Evolutionary conservation across 2,888 invertebrate genomes (phyloP).

Genomic region (Hyles lineata): DNA sequence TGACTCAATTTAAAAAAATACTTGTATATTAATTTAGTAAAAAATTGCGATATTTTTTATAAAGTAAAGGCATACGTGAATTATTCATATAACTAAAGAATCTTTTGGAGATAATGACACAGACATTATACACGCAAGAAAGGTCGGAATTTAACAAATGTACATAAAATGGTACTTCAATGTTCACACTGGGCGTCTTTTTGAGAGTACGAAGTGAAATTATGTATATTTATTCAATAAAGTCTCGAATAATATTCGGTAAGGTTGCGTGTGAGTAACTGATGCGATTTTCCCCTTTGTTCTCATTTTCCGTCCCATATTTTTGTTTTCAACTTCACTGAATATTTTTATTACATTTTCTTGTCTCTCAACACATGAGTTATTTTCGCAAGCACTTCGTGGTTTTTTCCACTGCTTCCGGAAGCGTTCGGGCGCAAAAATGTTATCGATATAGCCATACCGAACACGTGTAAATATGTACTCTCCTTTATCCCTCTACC

Average conservation of each 20-base stretch:
- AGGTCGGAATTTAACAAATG: constrained; percentile 28
- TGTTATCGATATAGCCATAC: constrained; percentile 49
- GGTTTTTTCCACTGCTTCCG: constrained; percentile 55
- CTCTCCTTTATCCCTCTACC: constrained; percentile 31
- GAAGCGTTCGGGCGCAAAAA: constrained; percentile 51
- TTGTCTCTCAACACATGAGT: constrained; percentile 72
- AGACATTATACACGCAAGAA: constrained; percentile 23
- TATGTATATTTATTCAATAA: constrained; percentile 81
- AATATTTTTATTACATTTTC: constrained; percentile 77
- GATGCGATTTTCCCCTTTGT: constrained; percentile 72
- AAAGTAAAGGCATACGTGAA: neutral
- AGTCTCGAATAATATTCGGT: constrained; percentile 73
- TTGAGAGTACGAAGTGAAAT: constrained; percentile 65
- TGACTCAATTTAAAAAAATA: too few species aligned
- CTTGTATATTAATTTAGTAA: too few species aligned
- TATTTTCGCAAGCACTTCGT: constrained; percentile 56
- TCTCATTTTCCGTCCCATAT: constrained; percentile 75
- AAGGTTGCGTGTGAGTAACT: constrained; percentile 69
- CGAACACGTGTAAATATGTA: constrained; percentile 43
- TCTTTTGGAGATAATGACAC: constrained; percentile 13
- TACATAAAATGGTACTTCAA: constrained; percentile 30
- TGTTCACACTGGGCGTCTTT: constrained; percentile 58
- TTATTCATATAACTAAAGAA: constrained; percentile 15
- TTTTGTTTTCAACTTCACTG: constrained; percentile 78
- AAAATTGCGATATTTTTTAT: too few species aligned